Evolutionary conservation across 2,113 vertebrate genomes (phyloP).

Genomic region (Brachionichthys hirsutus): DNA sequence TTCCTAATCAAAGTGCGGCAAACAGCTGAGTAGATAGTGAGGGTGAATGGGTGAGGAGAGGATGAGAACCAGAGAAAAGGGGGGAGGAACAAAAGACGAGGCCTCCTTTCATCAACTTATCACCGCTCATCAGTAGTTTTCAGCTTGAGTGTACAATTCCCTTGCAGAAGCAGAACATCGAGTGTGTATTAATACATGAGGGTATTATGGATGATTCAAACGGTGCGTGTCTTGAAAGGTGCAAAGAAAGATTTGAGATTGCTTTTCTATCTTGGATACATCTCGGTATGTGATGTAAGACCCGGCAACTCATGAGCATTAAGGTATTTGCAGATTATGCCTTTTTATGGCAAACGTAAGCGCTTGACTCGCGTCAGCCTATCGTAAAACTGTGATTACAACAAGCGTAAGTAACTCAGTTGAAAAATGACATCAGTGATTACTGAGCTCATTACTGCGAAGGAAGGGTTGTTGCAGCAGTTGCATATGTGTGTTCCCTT

Average conservation of each 20-base stretch:
- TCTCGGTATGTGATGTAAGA: constrained; percentile 45
- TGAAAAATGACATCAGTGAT: constrained; percentile 39
- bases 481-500: constrained; percentile 25
- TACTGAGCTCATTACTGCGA: constrained; percentile 13
- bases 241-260: constrained; percentile 27
- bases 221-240: constrained; percentile 15
- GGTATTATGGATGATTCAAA: constrained; percentile 64
- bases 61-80: constrained; percentile 16
- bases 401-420: not conserved
- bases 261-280: constrained; percentile 13
- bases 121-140: constrained; percentile 53
- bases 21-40: constrained; percentile 31
- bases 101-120: constrained; percentile 61
- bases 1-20: constrained; percentile 19
- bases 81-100: constrained; percentile 38
- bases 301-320: constrained; percentile 14
- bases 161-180: constrained; percentile 37
- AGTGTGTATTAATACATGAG: constrained; percentile 59
- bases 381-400: not conserved
- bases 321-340: constrained; percentile 17
- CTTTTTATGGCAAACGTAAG: constrained; percentile 8
- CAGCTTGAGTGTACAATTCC: constrained; percentile 27
- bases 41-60: constrained; percentile 3
- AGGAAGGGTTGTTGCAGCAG: constrained; percentile 15
- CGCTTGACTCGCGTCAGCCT: not conserved